phyloP scores from a whole-genome alignment of 92 coral and sea anemone species.

The Phymanthus crucifer region DNA sequence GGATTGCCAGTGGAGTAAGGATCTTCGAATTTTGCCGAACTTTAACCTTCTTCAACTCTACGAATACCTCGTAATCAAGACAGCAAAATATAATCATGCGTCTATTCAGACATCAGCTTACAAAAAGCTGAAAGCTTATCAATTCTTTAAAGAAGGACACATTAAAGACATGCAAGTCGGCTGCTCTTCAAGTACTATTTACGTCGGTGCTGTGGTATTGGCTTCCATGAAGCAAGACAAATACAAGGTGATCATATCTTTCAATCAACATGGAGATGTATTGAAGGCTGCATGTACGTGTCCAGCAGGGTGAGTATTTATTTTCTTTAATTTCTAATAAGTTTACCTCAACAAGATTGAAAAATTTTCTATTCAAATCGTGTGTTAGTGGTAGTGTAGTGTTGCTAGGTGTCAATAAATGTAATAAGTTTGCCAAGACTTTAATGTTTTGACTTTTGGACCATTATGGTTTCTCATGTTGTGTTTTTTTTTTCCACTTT shows the following conservation, averaged over 20 bases:
- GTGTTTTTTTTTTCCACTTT: background rate
- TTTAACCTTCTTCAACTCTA: conserved; percentile 39
- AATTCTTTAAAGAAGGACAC: conserved; percentile 62
- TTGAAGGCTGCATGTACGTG: conserved; percentile 27
- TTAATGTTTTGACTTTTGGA: no score
- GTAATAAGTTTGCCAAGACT: no score
- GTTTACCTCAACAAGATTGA: no score
- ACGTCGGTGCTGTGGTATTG: conserved; percentile 40
- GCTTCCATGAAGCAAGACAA: conserved; percentile 56
- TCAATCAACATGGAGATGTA: conserved; percentile 10
- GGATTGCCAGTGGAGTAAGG: conserved; percentile 45
- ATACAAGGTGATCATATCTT: conserved; percentile 13
- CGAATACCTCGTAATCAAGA: conserved; percentile 49
- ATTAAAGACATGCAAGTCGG: conserved; percentile 26
- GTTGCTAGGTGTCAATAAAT: no score
- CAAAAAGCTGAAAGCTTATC: conserved; percentile 56
- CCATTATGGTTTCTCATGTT: no score
- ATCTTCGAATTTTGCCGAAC: conserved; percentile 33
- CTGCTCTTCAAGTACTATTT: conserved; percentile 16
- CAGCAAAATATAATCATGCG: conserved; percentile 43
- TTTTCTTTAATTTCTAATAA: conserved; percentile 20
- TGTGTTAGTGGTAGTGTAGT: no score
- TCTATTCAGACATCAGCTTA: conserved; percentile 38
- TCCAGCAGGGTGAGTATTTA: conserved; percentile 42
- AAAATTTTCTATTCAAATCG: no score